Percentiles rank a stretch among this genome's conserved stretches.
These are phyloP conservation scores for Margarornis squamiger DNA, from an alignment of 2,797 vertebrate species.

Conservation along the genomic window DNA sequence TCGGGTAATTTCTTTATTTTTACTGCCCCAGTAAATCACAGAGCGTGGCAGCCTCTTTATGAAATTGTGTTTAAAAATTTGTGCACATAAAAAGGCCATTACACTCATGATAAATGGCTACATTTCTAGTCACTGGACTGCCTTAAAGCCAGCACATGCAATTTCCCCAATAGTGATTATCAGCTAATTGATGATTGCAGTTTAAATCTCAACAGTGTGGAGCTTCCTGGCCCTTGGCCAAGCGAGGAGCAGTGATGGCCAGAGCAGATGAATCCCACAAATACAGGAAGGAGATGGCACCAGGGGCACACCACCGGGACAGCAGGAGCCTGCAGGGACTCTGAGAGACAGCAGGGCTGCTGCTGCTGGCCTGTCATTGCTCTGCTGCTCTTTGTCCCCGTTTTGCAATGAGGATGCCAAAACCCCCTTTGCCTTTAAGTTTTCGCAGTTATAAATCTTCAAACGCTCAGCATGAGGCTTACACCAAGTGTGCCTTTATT, in stretches of 20 bases:
- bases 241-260: not conserved
- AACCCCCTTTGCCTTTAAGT: not conserved
- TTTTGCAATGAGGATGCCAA: not conserved
- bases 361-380: rapidly evolving
- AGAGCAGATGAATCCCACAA: not conserved
- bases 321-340: not conserved
- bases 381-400: not conserved
- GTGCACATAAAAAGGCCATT: slow-evolving; percentile 41
- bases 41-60: slow-evolving; percentile 1
- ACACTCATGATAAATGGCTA: not conserved
- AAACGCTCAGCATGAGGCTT: not conserved
- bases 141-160: not conserved
- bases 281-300: not conserved
- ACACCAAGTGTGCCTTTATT: not conserved
- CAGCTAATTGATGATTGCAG: slow-evolving; percentile 38
- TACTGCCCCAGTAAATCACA: slow-evolving; percentile 23
- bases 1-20: slow-evolving; percentile 24
- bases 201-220: not conserved
- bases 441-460: not conserved
- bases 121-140: not conserved
- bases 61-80: slow-evolving; percentile 45
- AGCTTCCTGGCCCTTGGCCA: not conserved
- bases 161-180: slow-evolving; percentile 22
- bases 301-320: not conserved
- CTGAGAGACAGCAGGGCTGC: not conserved